Percentiles rank a stretch among this genome's conserved stretches.
These are phyloP conservation scores for Parauchenoglanis punctatus DNA, from an alignment of 2,797 vertebrate genomes.

Conservation along the genomic window DNA sequence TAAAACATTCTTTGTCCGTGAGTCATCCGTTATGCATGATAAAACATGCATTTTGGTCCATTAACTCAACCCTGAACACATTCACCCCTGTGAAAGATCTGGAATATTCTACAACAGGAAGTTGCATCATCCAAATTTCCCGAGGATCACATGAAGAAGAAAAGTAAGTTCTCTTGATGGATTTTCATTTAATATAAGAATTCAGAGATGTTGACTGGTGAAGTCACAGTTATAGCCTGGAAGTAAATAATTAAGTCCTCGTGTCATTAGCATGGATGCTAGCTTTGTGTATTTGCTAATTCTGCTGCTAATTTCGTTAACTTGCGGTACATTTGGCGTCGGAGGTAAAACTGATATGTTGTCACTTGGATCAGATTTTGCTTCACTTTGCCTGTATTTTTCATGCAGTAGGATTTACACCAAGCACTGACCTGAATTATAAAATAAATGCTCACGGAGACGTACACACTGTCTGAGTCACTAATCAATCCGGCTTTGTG, in stretches of 20 bases:
- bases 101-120: neutral
- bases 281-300: neutral
- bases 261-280: neutral
- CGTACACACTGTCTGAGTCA: too few relatives aligned
- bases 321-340: too few relatives aligned
- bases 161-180: neutral
- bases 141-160: neutral
- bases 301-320: neutral
- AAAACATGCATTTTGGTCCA: neutral
- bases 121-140: neutral
- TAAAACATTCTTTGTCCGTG: neutral
- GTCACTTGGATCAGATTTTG: too few relatives aligned
- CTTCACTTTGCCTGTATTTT: too few relatives aligned
- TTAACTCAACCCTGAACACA: too few relatives aligned
- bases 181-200: neutral
- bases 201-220: neutral
- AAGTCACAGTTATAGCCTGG: neutral
- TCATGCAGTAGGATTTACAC: too few relatives aligned
- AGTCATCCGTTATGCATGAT: neutral
- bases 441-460: too few relatives aligned
- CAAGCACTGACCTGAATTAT: too few relatives aligned
- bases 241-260: neutral
- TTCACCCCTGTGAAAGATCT: neutral
- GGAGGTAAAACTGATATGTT: too few relatives aligned
- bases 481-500: too few relatives aligned